phyloP scores from a whole-genome alignment of 2,113 vertebrate genomes.

The Elanus axillaris region DNA sequence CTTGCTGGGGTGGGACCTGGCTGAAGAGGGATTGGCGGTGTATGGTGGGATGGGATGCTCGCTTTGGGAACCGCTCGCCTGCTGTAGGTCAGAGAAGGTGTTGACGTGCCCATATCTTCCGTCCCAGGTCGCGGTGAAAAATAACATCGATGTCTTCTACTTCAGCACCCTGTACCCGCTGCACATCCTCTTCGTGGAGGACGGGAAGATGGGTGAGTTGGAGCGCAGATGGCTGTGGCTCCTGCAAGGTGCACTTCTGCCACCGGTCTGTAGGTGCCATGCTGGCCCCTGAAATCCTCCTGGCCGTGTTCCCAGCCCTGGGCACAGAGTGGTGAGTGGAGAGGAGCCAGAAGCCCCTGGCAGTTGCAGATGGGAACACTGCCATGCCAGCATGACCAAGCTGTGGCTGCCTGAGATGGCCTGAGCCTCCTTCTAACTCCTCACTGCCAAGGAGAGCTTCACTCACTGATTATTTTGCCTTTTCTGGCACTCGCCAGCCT shows the following conservation, averaged over 20 bases:
- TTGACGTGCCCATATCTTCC: accelerated
- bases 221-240: neutral
- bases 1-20: neutral
- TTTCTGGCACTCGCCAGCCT: neutral
- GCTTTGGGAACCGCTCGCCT: accelerated
- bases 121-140: slow-evolving; percentile 92
- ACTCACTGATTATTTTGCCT: neutral
- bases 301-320: accelerated
- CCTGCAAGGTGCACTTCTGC: neutral
- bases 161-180: slow-evolving; percentile 97
- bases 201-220: slow-evolving; percentile 96
- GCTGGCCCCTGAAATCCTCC: neutral
- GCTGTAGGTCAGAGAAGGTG: accelerated
- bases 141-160: slow-evolving; percentile 99
- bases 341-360: neutral
- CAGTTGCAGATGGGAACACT: neutral
- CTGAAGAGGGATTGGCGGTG: neutral
- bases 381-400: neutral
- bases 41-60: accelerated
- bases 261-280: neutral
- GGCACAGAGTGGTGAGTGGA: accelerated
- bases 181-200: slow-evolving; percentile 93
- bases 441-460: neutral
- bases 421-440: neutral
- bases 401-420: neutral